Percentiles rank a stretch among this genome's conserved stretches.
Conservation (phyloP, 2,888 invertebrate species). For the Argynnis bischoffii region DNA sequence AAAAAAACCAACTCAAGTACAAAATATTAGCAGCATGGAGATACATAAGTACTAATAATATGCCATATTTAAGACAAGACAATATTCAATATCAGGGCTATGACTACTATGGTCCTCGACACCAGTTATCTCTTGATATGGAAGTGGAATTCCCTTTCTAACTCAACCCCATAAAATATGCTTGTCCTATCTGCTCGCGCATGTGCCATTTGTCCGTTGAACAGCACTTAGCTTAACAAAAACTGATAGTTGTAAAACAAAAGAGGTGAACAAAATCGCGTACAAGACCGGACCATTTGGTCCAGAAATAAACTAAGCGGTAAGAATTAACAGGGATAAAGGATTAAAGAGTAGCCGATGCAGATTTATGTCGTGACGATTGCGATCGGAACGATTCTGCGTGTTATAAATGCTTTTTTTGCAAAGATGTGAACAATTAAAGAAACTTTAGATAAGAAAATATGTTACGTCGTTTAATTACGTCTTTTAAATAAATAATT, state of each 20-base stretch:
- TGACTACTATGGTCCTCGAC: slow-evolving; percentile 42
- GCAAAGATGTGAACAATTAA: slow-evolving; percentile 43
- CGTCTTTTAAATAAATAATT: neutral
- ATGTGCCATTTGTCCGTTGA: slow-evolving; percentile 76
- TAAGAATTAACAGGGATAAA: slow-evolving; percentile 82
- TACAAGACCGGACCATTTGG: slow-evolving; percentile 77
- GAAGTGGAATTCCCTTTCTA: slow-evolving; percentile 52
- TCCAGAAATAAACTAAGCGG: slow-evolving; percentile 81
- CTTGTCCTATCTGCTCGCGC: slow-evolving; percentile 61
- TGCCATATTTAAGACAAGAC: slow-evolving; percentile 31
- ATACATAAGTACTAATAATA: slow-evolving; percentile 22
- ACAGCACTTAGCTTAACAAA: slow-evolving; percentile 81
- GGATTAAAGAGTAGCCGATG: slow-evolving; percentile 81
- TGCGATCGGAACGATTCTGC: slow-evolving; percentile 75
- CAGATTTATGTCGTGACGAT: slow-evolving; percentile 80
- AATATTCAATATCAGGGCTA: slow-evolving; percentile 36
- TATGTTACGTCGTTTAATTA: slow-evolving; percentile 15
- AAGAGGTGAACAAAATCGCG: slow-evolving; percentile 72
- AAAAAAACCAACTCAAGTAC: neutral
- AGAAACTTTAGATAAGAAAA: slow-evolving; percentile 36
- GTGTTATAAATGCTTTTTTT: slow-evolving; percentile 65
- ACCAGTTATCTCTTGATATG: slow-evolving; percentile 47
- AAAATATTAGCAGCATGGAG: neutral
- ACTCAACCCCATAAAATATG: slow-evolving; percentile 61
- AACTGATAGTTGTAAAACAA: slow-evolving; percentile 81